phyloP scores from a whole-genome alignment of 1,140 invertebrate species.

The Magallana ariakensis region DNA sequence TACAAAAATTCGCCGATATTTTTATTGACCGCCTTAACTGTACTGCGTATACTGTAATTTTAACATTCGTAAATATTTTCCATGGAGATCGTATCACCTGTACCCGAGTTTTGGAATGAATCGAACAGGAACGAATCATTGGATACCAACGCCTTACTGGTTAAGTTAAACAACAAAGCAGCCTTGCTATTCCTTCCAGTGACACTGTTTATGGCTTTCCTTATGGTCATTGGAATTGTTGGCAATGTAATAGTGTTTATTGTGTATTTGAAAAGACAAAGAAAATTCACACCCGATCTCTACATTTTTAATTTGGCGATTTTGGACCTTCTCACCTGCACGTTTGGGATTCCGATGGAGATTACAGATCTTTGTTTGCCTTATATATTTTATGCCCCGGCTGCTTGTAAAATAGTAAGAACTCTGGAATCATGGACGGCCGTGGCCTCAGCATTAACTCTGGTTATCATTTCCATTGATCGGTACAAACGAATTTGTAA shows the following conservation, averaged over 20 bases:
- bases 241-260: conserved; percentile 71
- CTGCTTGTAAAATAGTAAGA: conserved; percentile 71
- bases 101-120: no score
- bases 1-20: no score
- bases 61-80: no score
- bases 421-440: conserved; percentile 70
- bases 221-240: conserved; percentile 69
- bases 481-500: conserved; percentile 73
- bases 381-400: conserved; percentile 71
- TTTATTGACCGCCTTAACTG: no score
- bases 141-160: no score
- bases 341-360: conserved; percentile 74
- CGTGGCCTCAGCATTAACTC: conserved; percentile 71
- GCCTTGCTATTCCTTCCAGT: conserved; percentile 65
- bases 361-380: conserved; percentile 73
- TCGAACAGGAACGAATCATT: no score
- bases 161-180: no score
- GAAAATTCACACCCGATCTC: conserved; percentile 69
- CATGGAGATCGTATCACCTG: no score
- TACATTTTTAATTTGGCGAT: conserved; percentile 73
- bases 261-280: conserved; percentile 67
- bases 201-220: conserved; percentile 68
- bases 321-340: conserved; percentile 72
- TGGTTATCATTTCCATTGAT: conserved; percentile 73
- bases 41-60: no score